These are phyloP conservation scores for Copidosoma floridanum DNA, from an alignment of 1,140 invertebrate species.

Conservation along the genomic window DNA sequence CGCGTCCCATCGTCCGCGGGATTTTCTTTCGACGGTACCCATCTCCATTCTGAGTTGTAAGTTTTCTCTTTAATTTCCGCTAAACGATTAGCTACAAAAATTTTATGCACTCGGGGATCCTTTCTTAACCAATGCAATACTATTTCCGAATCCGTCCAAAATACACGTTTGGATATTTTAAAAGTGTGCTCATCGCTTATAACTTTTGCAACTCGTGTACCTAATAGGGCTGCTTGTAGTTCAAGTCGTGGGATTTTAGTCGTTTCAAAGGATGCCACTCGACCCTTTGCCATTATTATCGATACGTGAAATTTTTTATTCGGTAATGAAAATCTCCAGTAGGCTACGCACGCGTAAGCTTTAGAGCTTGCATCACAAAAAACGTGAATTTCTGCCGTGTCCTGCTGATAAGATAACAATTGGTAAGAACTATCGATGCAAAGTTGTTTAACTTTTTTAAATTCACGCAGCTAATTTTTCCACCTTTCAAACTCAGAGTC, in stretches of 20 bases:
- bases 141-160: constrained; percentile 12
- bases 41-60: constrained; percentile 29
- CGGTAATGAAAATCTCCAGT: neutral
- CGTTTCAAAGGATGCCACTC: constrained; percentile 42
- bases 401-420: neutral
- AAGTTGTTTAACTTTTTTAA: neutral
- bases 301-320: neutral
- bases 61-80: constrained; percentile 41
- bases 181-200: neutral
- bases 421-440: neutral
- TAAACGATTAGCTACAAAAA: constrained; percentile 48
- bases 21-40: constrained; percentile 34
- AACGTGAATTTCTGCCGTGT: neutral
- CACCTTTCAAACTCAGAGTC: neutral
- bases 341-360: neutral
- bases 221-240: constrained; percentile 47
- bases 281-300: constrained; percentile 32
- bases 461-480: neutral
- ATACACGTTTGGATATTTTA: neutral
- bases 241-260: constrained; percentile 49
- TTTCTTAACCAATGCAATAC: neutral
- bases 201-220: constrained; percentile 32
- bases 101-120: constrained; percentile 35
- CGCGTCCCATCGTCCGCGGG: constrained; percentile 33
- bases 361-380: neutral